Evolutionary conservation across 2,113 vertebrate genomes (phyloP).

Genomic region (Epinephelus moara): DNA sequence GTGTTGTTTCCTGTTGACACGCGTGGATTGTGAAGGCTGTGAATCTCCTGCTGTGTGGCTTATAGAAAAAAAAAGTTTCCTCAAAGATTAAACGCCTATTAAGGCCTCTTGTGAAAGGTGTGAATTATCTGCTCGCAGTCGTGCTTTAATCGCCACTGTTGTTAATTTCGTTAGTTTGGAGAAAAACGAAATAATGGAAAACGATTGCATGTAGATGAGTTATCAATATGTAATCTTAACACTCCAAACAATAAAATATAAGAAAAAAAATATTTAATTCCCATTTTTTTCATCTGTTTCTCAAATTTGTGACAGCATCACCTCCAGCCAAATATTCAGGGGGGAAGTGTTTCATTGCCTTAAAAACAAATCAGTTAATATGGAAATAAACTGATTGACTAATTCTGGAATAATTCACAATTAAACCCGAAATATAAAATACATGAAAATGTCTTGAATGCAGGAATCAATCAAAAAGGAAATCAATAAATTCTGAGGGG

Average conservation of each 20-base stretch:
- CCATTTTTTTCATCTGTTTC: constrained; percentile 24
- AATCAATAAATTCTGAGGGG: neutral
- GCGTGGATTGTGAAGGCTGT: constrained; percentile 46
- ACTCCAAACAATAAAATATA: constrained; percentile 15
- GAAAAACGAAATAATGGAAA: constrained; percentile 2
- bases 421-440: neutral
- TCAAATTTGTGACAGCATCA: neutral
- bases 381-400: constrained; percentile 11
- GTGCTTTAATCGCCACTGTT: constrained; percentile 2
- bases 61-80: constrained; percentile 17
- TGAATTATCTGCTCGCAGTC: constrained; percentile 27
- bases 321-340: constrained; percentile 5
- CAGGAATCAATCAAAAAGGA: neutral
- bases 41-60: constrained; percentile 33
- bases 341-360: neutral
- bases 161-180: constrained; percentile 48
- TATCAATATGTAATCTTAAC: constrained; percentile 9
- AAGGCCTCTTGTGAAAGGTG: constrained; percentile 58
- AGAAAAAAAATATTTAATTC: constrained; percentile 17
- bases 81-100: constrained; percentile 48
- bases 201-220: neutral
- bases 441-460: neutral
- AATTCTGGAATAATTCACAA: constrained; percentile 1
- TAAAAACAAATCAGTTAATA: constrained; percentile 16
- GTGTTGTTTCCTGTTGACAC: constrained; percentile 57